Conservation (phyloP, 1,140 invertebrate species). For the Musca domestica region DNA sequence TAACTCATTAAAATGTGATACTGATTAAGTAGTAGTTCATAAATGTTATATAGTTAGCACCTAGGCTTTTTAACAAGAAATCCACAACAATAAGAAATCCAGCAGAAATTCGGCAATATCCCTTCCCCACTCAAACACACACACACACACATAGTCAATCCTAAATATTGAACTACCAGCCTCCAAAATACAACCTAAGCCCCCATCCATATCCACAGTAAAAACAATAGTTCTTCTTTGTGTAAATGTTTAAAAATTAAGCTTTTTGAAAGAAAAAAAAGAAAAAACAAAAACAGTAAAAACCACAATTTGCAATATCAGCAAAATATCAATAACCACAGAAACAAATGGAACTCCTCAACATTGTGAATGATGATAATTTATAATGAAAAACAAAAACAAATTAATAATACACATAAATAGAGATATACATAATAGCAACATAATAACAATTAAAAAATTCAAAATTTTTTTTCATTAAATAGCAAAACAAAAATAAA, state of each 20-base stretch:
- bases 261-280: not conserved
- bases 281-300: not conserved
- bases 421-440: not conserved
- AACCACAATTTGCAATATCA: not conserved
- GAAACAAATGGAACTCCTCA: conserved; percentile 10
- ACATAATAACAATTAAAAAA: not conserved
- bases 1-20: conserved; percentile 22
- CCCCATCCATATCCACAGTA: too few relatives aligned
- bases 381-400: not conserved
- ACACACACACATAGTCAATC: not conserved
- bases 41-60: conserved; percentile 18
- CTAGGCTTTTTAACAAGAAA: conserved; percentile 14
- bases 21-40: conserved; percentile 21
- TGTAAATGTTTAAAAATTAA: too few relatives aligned
- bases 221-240: too few relatives aligned
- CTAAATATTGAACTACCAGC: not conserved
- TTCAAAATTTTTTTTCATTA: not conserved
- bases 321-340: not conserved
- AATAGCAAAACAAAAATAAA: not conserved
- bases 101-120: too few relatives aligned
- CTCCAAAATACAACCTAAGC: too few relatives aligned
- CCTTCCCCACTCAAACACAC: not conserved
- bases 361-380: conserved; percentile 9
- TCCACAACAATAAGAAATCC: not conserved
- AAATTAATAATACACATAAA: not conserved